phyloP scores from a whole-genome alignment of 2,113 vertebrate species.

The Galeopterus variegatus region DNA sequence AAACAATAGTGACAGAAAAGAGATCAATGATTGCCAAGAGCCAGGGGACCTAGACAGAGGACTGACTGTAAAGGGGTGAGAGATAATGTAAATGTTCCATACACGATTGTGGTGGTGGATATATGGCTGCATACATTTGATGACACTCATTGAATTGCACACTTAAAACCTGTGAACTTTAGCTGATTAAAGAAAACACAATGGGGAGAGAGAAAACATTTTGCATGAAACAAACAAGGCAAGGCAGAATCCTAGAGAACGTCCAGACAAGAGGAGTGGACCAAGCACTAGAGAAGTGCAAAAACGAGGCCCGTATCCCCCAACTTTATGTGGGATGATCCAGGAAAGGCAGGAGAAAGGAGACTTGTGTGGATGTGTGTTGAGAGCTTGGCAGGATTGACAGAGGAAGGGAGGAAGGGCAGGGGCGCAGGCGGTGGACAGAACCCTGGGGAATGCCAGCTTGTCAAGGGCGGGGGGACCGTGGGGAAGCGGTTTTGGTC shows the following conservation, averaged over 20 bases:
- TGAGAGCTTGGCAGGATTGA: neutral
- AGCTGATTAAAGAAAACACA: neutral
- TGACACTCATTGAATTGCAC: neutral
- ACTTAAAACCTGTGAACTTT: neutral
- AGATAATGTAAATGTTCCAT: neutral
- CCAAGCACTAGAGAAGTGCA: neutral
- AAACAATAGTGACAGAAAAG: neutral
- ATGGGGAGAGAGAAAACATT: neutral
- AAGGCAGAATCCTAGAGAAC: neutral
- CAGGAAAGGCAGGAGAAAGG: neutral
- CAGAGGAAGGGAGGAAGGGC: neutral
- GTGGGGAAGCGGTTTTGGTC: constrained; percentile 67
- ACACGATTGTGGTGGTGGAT: neutral
- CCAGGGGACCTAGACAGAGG: neutral
- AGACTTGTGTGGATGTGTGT: neutral
- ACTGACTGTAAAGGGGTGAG: neutral
- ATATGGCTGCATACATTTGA: neutral
- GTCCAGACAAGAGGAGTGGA: neutral
- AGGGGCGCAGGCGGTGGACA: neutral
- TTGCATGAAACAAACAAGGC: neutral
- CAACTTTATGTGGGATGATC: fast-evolving
- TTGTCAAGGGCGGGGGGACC: constrained; percentile 44
- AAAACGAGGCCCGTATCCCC: neutral
- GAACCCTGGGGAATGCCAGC: neutral
- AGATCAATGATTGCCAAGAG: neutral